Conservation (phyloP, 2,888 invertebrate species). For the Idaea dimidiata region DNA sequence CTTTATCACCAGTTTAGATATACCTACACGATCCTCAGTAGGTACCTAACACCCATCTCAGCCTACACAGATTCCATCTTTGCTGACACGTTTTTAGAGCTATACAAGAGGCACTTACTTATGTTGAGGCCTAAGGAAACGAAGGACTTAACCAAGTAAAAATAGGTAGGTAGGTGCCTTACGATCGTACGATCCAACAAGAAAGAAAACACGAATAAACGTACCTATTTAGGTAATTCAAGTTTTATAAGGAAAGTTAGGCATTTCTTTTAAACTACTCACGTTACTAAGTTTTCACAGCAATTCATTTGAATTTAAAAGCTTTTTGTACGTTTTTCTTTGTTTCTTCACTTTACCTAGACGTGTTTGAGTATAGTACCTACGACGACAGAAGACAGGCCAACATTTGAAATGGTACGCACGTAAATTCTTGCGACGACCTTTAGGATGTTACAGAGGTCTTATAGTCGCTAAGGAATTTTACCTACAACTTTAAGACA, state of each 20-base stretch:
- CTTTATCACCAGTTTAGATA: background rate
- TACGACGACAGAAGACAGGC: background rate
- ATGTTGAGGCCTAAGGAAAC: background rate
- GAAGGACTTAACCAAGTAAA: no score
- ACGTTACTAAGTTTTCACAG: background rate
- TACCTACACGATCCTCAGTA: background rate
- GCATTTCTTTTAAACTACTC: background rate
- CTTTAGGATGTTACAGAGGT: slow-evolving; percentile 11
- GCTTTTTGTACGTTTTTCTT: background rate
- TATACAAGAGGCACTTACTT: background rate
- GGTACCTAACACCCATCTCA: background rate
- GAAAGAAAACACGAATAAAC: background rate
- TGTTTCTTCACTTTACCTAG: background rate
- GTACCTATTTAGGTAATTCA: slow-evolving; percentile 17
- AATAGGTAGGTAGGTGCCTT: no score
- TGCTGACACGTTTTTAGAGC: background rate
- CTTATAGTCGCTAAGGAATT: slow-evolving; percentile 8
- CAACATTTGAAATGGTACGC: slow-evolving; percentile 8
- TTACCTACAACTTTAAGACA: slow-evolving; percentile 10
- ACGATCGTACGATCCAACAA: background rate
- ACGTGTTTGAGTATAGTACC: background rate
- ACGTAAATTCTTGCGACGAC: slow-evolving; percentile 5
- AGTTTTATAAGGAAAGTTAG: slow-evolving; percentile 14
- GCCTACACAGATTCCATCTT: background rate
- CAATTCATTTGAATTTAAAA: background rate